Base-by-base conservation (phyloP, 2,797 vertebrate species). In the Sebastes iracundus region DNA sequence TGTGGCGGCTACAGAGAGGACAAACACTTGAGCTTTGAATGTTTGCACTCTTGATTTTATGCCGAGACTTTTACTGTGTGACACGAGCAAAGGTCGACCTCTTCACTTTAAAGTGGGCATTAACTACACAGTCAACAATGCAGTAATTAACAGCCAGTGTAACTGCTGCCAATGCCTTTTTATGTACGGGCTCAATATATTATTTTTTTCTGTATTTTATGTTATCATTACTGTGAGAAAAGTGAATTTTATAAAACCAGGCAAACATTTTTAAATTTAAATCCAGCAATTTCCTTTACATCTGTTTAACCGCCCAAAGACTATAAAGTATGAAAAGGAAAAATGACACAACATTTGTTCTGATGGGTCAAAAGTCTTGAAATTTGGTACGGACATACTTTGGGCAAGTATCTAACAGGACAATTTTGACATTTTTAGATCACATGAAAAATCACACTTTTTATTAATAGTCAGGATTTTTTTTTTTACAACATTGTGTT, bases 51-150 rank as follows among this genome's bases (percentile, higher is more conserved):
- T 79, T 86, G 71, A 87, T 87, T 85, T 90, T 86, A 86, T 81
- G 79, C 62, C 12, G 73, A 77, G 80, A 81, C 70, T 73, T 89
- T 90, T 77, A 90, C 80, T 86, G 68, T 86, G 68, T 80, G 86
- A 87, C 71, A 72, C 32, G 80, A 81, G 88, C 83, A 88, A 91
- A 90, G 86, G 90, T 84, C 67, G 55, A 62, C 86, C 87, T 83
- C 80, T 87, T 91, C 69, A 84, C 74, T 87, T 77, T 87, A 77
- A 79, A 93, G 82, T 82, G 85, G 75, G 72, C 80, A 84, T 82
- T 86, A 87, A 91, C 77, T 67, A 60, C 84, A 74, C 77, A 64
- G 70, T 87, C 71, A 84, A 87, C 88, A 88, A 38, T 72, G 64
- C 49, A 72, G 64, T 75, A 83, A 91, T 90, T 87, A 87, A 81